A percentile compares a stretch with the other conserved stretches of the same genome.
Conservation (phyloP, 2,888 invertebrate species). For the Drosophila greeni region DNA sequence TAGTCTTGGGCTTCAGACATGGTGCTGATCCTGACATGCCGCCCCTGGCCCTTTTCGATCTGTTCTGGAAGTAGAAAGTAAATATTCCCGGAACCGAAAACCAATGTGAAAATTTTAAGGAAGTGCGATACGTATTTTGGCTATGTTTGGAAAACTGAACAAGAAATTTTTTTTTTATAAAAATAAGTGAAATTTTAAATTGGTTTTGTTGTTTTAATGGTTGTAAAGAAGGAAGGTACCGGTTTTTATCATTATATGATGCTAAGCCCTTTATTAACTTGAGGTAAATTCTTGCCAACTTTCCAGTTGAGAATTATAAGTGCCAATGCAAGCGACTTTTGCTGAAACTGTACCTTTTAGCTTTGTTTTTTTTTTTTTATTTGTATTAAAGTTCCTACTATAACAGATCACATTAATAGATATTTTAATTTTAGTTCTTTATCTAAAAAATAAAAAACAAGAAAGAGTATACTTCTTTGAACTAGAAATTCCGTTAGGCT, state of each 20-base stretch:
- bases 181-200: background rate
- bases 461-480: background rate
- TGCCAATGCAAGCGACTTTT: background rate
- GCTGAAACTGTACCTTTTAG: background rate
- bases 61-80: slow-evolving; percentile 76
- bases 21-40: slow-evolving; percentile 86
- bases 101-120: background rate
- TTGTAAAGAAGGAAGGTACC: background rate
- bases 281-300: background rate
- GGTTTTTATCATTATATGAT: no score
- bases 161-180: slow-evolving; percentile 18
- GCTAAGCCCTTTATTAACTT: no score
- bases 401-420: no score
- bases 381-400: no score
- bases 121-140: slow-evolving; percentile 8
- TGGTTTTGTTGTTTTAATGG: background rate
- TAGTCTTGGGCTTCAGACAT: slow-evolving; percentile 84
- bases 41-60: slow-evolving; percentile 77
- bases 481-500: background rate
- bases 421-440: background rate
- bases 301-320: background rate
- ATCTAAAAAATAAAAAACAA: background rate
- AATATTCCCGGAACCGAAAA: background rate
- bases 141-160: slow-evolving; percentile 37
- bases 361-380: no score